Conservation (phyloP, 1,140 invertebrate genomes). For the Cydia splendana region DNA sequence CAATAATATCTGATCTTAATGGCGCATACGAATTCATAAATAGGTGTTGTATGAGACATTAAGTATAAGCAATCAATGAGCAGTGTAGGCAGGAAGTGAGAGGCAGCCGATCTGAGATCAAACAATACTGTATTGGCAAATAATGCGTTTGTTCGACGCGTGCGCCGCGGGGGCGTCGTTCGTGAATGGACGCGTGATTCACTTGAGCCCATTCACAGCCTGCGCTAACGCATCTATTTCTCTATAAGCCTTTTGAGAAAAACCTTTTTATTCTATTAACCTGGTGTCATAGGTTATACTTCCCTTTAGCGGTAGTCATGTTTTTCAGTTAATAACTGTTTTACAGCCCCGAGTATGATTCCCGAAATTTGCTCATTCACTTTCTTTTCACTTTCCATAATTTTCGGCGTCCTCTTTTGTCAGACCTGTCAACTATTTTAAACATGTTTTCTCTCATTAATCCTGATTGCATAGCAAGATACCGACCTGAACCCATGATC, state of each 20-base stretch:
- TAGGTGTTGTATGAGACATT: constrained; percentile 28
- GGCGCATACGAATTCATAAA: neutral
- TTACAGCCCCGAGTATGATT: too few relatives aligned
- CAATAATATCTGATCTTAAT: neutral
- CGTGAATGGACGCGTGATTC: constrained; percentile 71
- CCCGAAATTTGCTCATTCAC: too few relatives aligned
- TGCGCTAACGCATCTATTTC: constrained; percentile 35
- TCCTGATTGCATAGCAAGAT: too few relatives aligned
- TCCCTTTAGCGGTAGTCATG: neutral
- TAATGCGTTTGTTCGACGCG: constrained; percentile 66
- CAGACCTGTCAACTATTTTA: too few relatives aligned
- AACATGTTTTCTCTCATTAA: too few relatives aligned
- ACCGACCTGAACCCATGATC: too few relatives aligned
- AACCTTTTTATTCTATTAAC: neutral
- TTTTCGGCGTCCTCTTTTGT: too few relatives aligned
- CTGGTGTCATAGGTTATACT: neutral
- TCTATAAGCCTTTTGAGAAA: neutral
- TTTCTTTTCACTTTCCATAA: too few relatives aligned
- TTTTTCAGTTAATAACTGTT: neutral
- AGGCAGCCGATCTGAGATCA: constrained; percentile 59
- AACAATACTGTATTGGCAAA: constrained; percentile 73
- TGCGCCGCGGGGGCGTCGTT: constrained; percentile 63
- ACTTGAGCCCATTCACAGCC: constrained; percentile 67
- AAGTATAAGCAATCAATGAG: constrained; percentile 16
- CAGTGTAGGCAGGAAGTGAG: constrained; percentile 63